Conservation (phyloP, 2,113 vertebrate genomes). For the Macroglossus sobrinus region DNA sequence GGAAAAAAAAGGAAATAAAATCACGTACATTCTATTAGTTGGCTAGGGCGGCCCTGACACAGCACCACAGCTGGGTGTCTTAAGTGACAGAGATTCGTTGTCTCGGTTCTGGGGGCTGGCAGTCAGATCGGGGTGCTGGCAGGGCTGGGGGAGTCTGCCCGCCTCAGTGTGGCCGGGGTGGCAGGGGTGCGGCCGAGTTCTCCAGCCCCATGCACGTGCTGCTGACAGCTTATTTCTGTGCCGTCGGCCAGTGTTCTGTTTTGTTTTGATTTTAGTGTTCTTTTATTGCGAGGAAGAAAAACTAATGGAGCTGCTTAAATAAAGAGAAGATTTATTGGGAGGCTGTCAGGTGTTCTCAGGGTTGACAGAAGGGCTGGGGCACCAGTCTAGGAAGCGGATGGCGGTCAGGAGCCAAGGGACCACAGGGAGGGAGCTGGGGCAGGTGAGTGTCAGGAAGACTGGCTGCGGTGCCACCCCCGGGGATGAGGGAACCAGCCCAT, state of each 20-base stretch:
- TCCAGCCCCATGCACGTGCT: not conserved
- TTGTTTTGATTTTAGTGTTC: not conserved
- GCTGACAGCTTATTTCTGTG: not conserved
- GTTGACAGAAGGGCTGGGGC: not conserved
- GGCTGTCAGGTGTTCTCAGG: not conserved
- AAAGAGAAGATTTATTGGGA: not conserved
- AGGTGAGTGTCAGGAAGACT: not conserved
- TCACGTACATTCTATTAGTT: not conserved
- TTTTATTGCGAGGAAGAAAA: constrained; percentile 1
- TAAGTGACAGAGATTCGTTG: not conserved
- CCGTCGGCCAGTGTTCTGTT: not conserved
- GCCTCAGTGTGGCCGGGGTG: not conserved
- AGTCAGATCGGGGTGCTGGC: too few relatives aligned
- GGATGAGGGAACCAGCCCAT: not conserved
- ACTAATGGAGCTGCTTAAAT: not conserved
- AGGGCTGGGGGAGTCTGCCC: fast-evolving
- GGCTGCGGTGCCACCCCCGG: not conserved
- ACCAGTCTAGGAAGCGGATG: fast-evolving
- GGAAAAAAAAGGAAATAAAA: not conserved
- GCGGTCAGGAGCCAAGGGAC: not conserved
- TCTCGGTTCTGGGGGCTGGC: not conserved
- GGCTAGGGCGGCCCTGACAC: not conserved
- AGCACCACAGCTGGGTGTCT: not conserved
- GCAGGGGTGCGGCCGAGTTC: not conserved
- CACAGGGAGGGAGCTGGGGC: not conserved